phyloP scores from a whole-genome alignment of 37 sponge, comb jelly and placozoan genomes.

The Diacarnus erythraeanus region DNA sequence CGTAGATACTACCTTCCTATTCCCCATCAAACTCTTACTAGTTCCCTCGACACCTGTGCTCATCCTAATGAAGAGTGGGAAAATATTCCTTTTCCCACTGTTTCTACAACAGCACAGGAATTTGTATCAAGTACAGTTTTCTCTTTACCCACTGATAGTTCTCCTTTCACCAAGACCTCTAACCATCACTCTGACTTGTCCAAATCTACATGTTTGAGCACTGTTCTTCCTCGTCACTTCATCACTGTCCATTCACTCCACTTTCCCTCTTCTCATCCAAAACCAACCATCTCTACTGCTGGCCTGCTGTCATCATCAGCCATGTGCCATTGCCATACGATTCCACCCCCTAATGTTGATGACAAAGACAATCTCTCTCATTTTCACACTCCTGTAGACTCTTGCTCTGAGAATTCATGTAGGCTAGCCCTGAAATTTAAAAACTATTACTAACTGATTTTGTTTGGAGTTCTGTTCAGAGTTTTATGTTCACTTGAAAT shows the following conservation, averaged over 20 bases:
- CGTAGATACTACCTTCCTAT: neutral
- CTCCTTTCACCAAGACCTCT: neutral
- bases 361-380: too few species aligned
- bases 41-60: neutral
- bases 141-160: neutral
- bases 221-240: neutral
- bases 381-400: too few species aligned
- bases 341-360: too few species aligned
- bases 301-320: too few species aligned
- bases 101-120: neutral
- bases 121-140: neutral
- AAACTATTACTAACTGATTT: too few species aligned
- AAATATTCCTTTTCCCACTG: neutral
- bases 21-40: neutral
- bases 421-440: too few species aligned
- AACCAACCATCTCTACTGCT: too few species aligned
- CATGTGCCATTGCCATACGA: too few species aligned
- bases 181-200: neutral
- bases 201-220: neutral
- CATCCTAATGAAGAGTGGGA: neutral
- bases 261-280: neutral
- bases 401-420: too few species aligned
- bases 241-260: neutral
- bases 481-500: too few species aligned
- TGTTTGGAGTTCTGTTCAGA: too few species aligned